phyloP scores from a whole-genome alignment of 2,797 vertebrate genomes.

The Chanos chanos region DNA sequence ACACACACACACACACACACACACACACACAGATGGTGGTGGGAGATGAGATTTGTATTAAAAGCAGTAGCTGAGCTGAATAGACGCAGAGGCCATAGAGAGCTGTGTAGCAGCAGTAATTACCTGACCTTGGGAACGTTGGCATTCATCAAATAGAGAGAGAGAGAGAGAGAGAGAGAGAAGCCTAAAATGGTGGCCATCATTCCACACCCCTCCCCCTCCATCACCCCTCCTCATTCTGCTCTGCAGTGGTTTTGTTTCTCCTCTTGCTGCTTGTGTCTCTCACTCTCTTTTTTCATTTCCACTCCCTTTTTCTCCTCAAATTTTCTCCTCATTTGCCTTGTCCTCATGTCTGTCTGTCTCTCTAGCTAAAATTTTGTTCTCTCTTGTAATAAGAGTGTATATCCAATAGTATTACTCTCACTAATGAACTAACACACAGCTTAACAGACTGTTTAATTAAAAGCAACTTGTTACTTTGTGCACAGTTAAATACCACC shows the following conservation, averaged over 20 bases:
- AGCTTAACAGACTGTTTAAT: no score
- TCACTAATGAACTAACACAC: no score
- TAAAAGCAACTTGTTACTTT: no score
- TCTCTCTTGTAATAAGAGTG: no score
- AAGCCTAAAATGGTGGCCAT: slow-evolving; percentile 43
- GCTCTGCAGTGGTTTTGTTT: background rate
- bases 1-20: slow-evolving; percentile 6
- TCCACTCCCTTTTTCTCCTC: no score
- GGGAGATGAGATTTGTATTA: background rate
- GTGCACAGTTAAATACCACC: no score
- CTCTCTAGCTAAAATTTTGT: no score
- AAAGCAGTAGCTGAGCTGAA: background rate
- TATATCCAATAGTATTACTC: no score
- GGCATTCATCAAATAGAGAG: slow-evolving; percentile 17
- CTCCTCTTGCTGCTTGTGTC: background rate
- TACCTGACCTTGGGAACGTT: slow-evolving; percentile 46
- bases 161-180: background rate
- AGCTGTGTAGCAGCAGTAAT: slow-evolving; percentile 28
- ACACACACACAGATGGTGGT: background rate
- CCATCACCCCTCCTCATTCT: background rate
- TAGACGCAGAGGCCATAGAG: background rate
- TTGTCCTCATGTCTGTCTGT: no score
- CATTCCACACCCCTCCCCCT: background rate
- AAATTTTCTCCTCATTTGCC: no score
- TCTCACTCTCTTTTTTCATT: background rate